Evolutionary conservation across 2,888 invertebrate genomes (phyloP).

Genomic region (Eupithecia dodoneata): DNA sequence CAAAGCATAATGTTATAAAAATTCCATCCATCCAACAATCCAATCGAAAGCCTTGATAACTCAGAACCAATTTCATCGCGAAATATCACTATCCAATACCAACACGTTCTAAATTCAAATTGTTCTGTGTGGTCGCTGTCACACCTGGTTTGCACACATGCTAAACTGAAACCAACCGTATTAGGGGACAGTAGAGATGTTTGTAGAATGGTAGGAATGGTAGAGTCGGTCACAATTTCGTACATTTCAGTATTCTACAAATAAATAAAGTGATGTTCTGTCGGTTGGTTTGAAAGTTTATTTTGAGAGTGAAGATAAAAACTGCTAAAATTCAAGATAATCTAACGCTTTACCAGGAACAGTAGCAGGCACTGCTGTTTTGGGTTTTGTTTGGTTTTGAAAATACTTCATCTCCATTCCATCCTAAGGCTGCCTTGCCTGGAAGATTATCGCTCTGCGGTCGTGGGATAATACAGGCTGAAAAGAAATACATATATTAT

Average conservation of each 20-base stretch:
- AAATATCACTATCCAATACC: slow-evolving; percentile 76
- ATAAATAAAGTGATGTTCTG: neutral
- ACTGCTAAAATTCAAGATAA: neutral
- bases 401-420: too few species aligned
- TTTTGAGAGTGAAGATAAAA: neutral
- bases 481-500: too few species aligned
- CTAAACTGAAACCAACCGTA: slow-evolving; percentile 50
- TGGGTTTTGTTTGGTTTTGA: too few species aligned
- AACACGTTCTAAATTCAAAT: slow-evolving; percentile 82
- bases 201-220: slow-evolving; percentile 37
- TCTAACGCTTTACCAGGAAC: too few species aligned
- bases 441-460: too few species aligned
- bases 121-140: slow-evolving; percentile 73
- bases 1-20: neutral
- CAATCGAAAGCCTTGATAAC: slow-evolving; percentile 47
- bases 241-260: slow-evolving; percentile 52
- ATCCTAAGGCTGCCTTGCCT: too few species aligned
- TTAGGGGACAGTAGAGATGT: slow-evolving; percentile 23
- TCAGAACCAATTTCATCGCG: slow-evolving; percentile 67
- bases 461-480: too few species aligned
- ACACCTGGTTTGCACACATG: slow-evolving; percentile 64
- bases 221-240: slow-evolving; percentile 58
- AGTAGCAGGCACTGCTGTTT: too few species aligned
- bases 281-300: neutral
- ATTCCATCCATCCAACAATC: slow-evolving; percentile 40